phyloP scores from a whole-genome alignment of 2,888 invertebrate species.

The Coenonympha arcania region DNA sequence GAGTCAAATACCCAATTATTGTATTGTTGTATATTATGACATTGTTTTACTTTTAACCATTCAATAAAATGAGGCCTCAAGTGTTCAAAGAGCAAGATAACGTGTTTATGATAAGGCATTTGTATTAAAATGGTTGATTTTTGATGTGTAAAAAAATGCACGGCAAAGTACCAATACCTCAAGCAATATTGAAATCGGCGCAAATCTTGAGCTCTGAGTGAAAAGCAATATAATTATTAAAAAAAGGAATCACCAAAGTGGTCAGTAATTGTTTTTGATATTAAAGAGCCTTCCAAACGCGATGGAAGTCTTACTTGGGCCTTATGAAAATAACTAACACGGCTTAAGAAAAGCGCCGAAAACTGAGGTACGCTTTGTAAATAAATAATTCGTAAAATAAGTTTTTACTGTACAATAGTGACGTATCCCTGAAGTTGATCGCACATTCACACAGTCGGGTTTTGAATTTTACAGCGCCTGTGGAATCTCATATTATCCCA shows the following conservation, averaged over 20 bases:
- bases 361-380: conserved; percentile 61
- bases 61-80: conserved; percentile 43
- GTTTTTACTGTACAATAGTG: conserved; percentile 66
- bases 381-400: conserved; percentile 66
- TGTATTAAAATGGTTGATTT: conserved; percentile 39
- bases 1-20: too few species aligned
- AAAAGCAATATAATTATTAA: too few species aligned
- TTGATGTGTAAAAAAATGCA: conserved; percentile 38
- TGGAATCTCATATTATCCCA: too few species aligned
- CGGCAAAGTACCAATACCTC: conserved; percentile 42
- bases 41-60: conserved; percentile 4
- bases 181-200: conserved; percentile 47
- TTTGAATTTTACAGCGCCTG: too few species aligned
- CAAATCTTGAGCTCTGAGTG: too few species aligned
- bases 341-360: too few species aligned
- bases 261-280: too few species aligned
- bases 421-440: conserved; percentile 30
- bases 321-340: too few species aligned
- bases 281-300: too few species aligned
- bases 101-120: conserved; percentile 29
- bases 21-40: conserved; percentile 10
- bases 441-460: too few species aligned
- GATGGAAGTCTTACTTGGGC: too few species aligned
- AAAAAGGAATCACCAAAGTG: too few species aligned
- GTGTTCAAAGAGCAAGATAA: conserved; percentile 56